Base-by-base conservation (phyloP, 2,113 vertebrate genomes). In the Trematocara nigrifrons region DNA sequence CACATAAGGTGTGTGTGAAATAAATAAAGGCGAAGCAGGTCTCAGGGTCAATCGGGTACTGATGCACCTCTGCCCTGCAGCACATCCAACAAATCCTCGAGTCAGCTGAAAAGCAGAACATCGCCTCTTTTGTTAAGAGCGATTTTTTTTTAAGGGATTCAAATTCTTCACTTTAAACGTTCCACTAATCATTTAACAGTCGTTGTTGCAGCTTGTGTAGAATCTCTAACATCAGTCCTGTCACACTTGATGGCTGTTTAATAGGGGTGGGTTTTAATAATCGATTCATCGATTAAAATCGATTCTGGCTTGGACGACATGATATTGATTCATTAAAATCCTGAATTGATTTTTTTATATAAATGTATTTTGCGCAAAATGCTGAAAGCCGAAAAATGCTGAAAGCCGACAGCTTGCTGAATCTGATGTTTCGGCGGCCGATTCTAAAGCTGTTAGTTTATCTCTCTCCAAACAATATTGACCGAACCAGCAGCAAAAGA, bases 141-240 rank as follows among this genome's bases (percentile, higher is more conserved):
- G 29, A 33, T 6, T 61, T n/a, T 57, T 4, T n/a, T 35, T 22
- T 22, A 61, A 35, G 38, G 11, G 64, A 42, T 69, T 42, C 38
- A 16, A 26, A 45, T 16, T 45, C 8, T 47, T 29, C 40, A 5
- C 22, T 10, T 64, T 3, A 47, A 74, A 47, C 1, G 5, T 71
- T 71, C 12, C 20, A 26, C 40, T 45, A 71, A 69, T 69, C 64
- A 42, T 45, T 26, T 16, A 42, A 42, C 7, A 26, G n/a, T 9
- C 0, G 5, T 6, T 2, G n/a, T 22, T 69, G n/a, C 35, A 40
- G 35, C 6, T 4, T 0, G 11, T 13, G 61, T 66, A 3, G 10
- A 5, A 66, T 13, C 35, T 22, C 10, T 0, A 40, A 22, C 35
- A 22, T 69, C 35, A 22, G 61, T 66, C 61, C 61, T 0, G n/a